Conservation (phyloP, 2,888 invertebrate genomes). For the Scaptomyza tumidula region DNA sequence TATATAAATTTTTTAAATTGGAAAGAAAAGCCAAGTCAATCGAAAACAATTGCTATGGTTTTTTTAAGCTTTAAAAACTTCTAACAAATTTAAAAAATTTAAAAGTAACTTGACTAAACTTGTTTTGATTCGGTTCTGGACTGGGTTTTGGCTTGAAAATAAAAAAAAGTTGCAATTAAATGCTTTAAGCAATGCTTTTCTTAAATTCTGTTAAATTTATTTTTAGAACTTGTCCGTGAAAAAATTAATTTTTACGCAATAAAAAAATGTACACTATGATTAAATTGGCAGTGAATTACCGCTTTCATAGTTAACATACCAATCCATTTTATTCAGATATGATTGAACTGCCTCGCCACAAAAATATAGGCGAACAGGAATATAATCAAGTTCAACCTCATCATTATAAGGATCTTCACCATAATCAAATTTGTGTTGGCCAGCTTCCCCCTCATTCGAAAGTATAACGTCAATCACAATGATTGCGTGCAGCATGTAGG, state of each 20-base stretch:
- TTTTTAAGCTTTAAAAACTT: no score
- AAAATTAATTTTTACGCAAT: background rate
- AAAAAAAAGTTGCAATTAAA: no score
- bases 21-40: no score
- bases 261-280: background rate
- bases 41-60: no score
- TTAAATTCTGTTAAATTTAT: background rate
- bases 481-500: conserved; percentile 50
- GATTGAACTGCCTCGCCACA: conserved; percentile 28
- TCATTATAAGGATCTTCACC: background rate
- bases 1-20: no score
- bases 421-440: background rate
- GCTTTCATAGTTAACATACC: conserved; percentile 20
- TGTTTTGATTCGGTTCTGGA: no score
- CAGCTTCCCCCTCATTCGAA: conserved; percentile 27
- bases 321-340: conserved; percentile 33
- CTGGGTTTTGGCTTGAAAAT: no score
- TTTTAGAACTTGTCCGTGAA: background rate
- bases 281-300: background rate
- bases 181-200: background rate
- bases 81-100: no score
- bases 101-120: no score
- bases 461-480: conserved; percentile 53
- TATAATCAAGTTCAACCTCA: conserved; percentile 16
- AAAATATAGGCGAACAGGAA: conserved; percentile 46